Percentiles rank a stretch among this genome's conserved stretches.
phyloP scores from a whole-genome alignment of 1,140 invertebrate species.

The Trialeurodes vaporariorum region DNA sequence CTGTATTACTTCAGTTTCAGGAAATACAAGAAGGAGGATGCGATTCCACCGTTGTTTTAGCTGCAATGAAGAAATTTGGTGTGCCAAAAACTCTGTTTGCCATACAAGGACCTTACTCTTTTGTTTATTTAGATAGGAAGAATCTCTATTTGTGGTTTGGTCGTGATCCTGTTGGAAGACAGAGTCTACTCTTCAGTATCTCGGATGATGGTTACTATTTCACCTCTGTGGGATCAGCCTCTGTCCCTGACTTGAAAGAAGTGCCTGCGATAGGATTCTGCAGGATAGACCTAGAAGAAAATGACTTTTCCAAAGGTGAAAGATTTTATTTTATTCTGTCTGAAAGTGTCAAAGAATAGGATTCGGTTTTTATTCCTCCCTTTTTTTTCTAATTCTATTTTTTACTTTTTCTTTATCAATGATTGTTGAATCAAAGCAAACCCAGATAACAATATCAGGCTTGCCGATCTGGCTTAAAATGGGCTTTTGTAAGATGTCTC shows the following conservation, averaged over 20 bases:
- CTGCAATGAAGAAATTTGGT: slow-evolving; percentile 11
- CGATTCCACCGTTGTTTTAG: slow-evolving; percentile 33
- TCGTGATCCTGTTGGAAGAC: slow-evolving; percentile 72
- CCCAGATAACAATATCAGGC: too few relatives aligned
- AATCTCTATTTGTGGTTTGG: slow-evolving; percentile 58
- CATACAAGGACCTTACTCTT: slow-evolving; percentile 70
- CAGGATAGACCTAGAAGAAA: slow-evolving; percentile 41
- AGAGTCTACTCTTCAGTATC: slow-evolving; percentile 58
- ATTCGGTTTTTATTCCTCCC: too few relatives aligned
- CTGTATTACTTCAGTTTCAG: too few relatives aligned
- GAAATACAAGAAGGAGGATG: slow-evolving; percentile 28
- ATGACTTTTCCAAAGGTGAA: slow-evolving; percentile 15
- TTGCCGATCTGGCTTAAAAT: too few relatives aligned
- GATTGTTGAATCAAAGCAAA: too few relatives aligned
- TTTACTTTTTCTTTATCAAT: too few relatives aligned
- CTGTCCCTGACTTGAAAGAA: slow-evolving; percentile 46
- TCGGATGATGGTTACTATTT: slow-evolving; percentile 36
- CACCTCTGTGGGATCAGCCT: slow-evolving; percentile 46
- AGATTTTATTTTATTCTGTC: background rate
- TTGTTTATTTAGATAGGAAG: slow-evolving; percentile 57
- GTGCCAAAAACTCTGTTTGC: slow-evolving; percentile 37
- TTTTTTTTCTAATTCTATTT: too few relatives aligned
- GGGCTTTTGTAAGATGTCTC: too few relatives aligned
- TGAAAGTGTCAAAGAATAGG: too few relatives aligned
- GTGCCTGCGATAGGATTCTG: slow-evolving; percentile 62